Evolutionary conservation across 2,113 vertebrate genomes (phyloP), one percentile per base, ranked within the genome.

Genomic region (Gambusia affinis): DNA sequence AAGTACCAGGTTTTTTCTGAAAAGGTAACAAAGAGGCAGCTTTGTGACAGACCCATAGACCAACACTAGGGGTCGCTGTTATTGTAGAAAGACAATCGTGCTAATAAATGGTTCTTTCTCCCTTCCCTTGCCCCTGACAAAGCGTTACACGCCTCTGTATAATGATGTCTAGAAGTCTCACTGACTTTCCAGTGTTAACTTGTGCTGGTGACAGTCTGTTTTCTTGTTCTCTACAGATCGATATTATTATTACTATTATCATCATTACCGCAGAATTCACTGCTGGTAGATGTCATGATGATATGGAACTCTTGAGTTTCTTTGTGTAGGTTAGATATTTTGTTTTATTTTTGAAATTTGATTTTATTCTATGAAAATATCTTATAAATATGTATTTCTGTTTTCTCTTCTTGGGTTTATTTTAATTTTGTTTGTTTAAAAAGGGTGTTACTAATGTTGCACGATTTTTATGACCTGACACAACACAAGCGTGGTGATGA

Each of bases 131-230:
- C 33, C 63, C 47, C 15, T 29, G 33, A 39, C 35, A 67, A 68
- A 70, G 35, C 12, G 12, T 62, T 39, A 33, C 60, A 87, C 87
- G 89, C 94, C 94, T 92, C 94, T 93, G 94, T 95, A 94, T 81
- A 88, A 93, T 90, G 94, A 93, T 78, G 91, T 96, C 94, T 93
- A 89, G 84, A 93, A 89, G 91, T 94, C 90, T 94, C 92, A 91
- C 94, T 95, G 94, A 93, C 93, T 95, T 92, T 95, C 93, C 95
- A 31, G 95, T 96, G 95, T 95, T 95, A 93, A 90, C 94, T 94
- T 94, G 95, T 96, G 95, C 95, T 95, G 96, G 95, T 96, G 95
- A 96, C 95, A 93, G 95, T 96, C 94, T 94, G 94, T 96, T 93
- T 93, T 95, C 94, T 89, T 90, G 93, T 94, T 94, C 92, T 92